Conservation (phyloP, 2,797 vertebrate genomes). For the Scolopax rusticola region DNA sequence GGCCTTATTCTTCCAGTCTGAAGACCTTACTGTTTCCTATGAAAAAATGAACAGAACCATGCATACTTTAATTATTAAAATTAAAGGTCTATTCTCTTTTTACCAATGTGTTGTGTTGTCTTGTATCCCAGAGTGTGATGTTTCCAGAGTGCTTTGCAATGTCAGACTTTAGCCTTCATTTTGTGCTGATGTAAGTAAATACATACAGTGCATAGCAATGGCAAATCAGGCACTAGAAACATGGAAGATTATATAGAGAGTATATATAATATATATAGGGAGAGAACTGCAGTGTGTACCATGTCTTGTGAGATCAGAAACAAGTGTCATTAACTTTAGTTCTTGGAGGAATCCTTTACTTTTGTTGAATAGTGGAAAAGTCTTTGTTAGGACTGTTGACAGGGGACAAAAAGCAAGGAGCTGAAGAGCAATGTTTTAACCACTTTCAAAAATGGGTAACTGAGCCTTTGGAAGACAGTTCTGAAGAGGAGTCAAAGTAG, state of each 20-base stretch:
- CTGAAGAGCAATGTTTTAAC: background rate
- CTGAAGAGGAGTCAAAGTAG: fast-evolving
- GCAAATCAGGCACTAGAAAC: background rate
- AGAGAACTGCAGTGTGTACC: background rate
- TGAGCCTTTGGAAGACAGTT: background rate
- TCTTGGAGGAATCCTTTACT: background rate
- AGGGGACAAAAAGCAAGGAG: background rate
- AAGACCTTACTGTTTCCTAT: background rate
- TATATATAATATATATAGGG: background rate
- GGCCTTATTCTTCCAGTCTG: background rate
- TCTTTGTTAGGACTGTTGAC: background rate
- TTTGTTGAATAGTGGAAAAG: background rate
- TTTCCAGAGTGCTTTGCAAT: background rate
- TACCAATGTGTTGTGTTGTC: background rate
- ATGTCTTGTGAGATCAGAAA: background rate
- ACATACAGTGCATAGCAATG: background rate
- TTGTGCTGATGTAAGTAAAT: background rate
- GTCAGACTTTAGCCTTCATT: background rate
- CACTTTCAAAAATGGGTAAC: background rate
- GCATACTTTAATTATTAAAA: background rate
- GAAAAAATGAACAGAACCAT: background rate
- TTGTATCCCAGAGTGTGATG: background rate
- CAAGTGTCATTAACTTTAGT: background rate
- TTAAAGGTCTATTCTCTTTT: background rate
- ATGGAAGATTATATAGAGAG: background rate